These are phyloP conservation scores for Ornithorhynchus anatinus DNA, from an alignment of 2,113 vertebrate genomes.

Conservation along the genomic window DNA sequence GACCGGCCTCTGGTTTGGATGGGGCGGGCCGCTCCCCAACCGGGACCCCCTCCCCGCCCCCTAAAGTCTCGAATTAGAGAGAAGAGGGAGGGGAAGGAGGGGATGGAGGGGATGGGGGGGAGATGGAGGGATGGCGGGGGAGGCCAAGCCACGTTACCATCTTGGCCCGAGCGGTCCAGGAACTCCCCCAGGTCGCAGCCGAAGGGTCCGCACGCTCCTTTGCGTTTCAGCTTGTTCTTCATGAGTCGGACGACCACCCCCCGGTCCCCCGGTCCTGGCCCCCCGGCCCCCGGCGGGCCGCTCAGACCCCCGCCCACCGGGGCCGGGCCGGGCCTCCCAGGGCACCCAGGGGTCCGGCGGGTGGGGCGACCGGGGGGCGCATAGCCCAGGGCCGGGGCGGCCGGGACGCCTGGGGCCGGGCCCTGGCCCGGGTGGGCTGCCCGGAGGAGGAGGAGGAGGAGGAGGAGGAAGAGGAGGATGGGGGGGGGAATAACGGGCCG, in stretches of 20 bases:
- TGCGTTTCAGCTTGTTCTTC: conserved; percentile 98
- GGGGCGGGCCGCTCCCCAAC: no score
- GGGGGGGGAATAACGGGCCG: background rate
- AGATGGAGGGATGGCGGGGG: background rate
- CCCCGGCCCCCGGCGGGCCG: conserved; percentile 47
- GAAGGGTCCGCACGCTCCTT: conserved; percentile 89
- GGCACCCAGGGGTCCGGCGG: conserved; percentile 30
- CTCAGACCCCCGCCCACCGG: conserved; percentile 54
- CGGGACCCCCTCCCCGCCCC: no score
- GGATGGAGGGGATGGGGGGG: background rate
- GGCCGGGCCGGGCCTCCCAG: conserved; percentile 56
- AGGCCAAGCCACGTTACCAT: conserved; percentile 81
- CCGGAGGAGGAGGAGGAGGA: background rate
- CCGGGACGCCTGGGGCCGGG: background rate
- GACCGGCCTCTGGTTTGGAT: no score
- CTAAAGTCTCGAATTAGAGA: no score
- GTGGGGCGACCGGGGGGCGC: conserved; percentile 53
- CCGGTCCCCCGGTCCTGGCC: conserved; percentile 64
- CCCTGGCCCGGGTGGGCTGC: conserved; percentile 5
- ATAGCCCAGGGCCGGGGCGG: conserved; percentile 50
- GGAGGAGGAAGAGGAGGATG: background rate
- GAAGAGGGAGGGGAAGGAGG: background rate
- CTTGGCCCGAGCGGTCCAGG: conserved; percentile 92
- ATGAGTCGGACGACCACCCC: conserved; percentile 82
- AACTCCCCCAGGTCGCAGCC: conserved; percentile 96